Percentiles rank a stretch among this genome's conserved stretches.
Evolutionary conservation across 2,797 vertebrate genomes (phyloP).

Genomic region (Numenius phaeopus): DNA sequence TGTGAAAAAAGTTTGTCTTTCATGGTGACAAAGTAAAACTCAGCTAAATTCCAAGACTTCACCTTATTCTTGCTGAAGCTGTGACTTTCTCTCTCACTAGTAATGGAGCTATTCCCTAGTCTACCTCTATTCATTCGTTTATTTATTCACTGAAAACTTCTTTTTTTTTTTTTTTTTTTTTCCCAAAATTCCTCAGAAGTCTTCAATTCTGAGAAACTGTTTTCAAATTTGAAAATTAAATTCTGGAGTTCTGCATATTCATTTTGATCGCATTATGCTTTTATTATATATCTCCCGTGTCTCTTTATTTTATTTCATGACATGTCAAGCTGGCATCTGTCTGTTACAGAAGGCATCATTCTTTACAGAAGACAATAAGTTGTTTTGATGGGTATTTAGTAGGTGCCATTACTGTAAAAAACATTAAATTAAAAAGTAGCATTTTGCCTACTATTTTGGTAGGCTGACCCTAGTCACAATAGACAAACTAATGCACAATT

Average conservation of each 20-base stretch:
- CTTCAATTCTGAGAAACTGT: background rate
- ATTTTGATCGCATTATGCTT: background rate
- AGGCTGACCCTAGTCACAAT: background rate
- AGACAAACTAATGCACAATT: background rate
- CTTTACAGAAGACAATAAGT: background rate
- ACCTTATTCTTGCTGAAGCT: background rate
- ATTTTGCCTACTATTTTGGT: background rate
- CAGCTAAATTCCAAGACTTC: too few species aligned
- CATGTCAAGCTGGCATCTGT: background rate
- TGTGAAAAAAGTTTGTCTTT: background rate
- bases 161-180: too few species aligned
- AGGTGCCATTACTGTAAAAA: background rate
- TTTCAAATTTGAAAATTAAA: background rate
- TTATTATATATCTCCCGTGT: background rate
- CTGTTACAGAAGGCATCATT: background rate
- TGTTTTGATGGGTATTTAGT: slow-evolving; percentile 3
- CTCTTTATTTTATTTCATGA: background rate
- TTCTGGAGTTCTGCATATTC: background rate
- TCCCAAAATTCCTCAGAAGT: background rate
- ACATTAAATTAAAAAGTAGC: background rate
- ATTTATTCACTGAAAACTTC: background rate
- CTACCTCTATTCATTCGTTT: background rate
- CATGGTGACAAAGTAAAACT: background rate
- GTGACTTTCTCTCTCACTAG: accelerated
- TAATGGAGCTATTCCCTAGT: background rate